Evolutionary conservation across 92 coral and sea anemone species (phyloP), one percentile per base, ranked within the genome.

Genomic region (Epizoanthus stellaris): DNA sequence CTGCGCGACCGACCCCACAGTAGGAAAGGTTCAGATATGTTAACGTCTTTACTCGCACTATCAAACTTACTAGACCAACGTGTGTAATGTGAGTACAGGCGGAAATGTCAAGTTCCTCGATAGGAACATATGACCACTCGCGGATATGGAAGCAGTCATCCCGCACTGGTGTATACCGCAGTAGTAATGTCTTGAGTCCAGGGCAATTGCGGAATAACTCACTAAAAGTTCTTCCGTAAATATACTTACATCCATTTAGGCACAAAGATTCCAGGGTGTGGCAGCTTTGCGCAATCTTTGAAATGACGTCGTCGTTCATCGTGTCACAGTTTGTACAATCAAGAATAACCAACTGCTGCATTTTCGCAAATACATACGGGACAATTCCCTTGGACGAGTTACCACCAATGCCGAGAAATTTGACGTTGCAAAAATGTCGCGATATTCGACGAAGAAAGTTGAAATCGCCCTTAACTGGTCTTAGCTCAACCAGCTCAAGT

Each of bases 1-100:
- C 99, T 6, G 99, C 99, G 12, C 99, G 98, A 11, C 99, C 99
- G 17, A 95, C 95, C 1, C 99, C 99, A 45, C 99, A 97, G 85
- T 97, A 97, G 4, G 99, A 97, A 65, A 97, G 80, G 77, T 97
- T 97, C 58, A 97, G 93, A 71, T 97, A 97, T 17, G 88, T 89
- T 45, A 97, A 81, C 19, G 93, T 89, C 63, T 87, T 94, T 85
- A 88, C 93, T 12, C 93, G 91, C 70, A 93, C 90, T 64, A 97
- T 89, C 21, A 97, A 89, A 60, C 96, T 95, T 20, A 93, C 86
- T n/a, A 97, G 87, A 14, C 99, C 99, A 25, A 93, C 84, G 76
- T 92, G 95, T 0, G 99, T 93, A 42, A 97, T 84, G 80, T 97
- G 97, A 16, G 99, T 92, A 77, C 99, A 97, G 38, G 99, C 99